phyloP scores from a whole-genome alignment of 2,797 vertebrate species.

The Sphenopsis melanotis region DNA sequence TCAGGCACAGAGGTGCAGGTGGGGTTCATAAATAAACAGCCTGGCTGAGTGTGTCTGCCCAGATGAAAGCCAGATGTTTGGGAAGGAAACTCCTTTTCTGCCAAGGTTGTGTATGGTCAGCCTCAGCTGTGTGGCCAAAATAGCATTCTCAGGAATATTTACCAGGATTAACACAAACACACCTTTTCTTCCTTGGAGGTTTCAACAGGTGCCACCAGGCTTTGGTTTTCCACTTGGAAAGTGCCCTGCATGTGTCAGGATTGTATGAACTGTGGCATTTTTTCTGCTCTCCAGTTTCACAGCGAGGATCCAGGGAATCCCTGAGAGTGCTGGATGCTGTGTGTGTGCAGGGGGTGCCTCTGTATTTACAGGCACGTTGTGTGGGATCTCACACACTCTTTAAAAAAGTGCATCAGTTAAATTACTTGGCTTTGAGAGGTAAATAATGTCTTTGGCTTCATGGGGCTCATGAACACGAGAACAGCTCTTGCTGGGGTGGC shows the following conservation, averaged over 20 bases:
- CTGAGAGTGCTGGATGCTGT: not conserved
- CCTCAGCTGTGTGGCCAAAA: not conserved
- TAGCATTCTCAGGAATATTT: not conserved
- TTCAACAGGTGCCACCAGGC: not conserved
- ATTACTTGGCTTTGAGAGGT: not conserved
- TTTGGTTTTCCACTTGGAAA: not conserved
- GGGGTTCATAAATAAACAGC: not conserved
- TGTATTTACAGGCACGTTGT: not conserved
- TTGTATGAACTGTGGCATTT: not conserved
- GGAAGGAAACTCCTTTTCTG: constrained; percentile 20
- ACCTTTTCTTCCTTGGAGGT: not conserved
- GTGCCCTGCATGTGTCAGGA: rapidly evolving
- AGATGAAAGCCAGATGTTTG: constrained; percentile 56
- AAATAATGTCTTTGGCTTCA: not conserved
- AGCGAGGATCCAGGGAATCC: not conserved
- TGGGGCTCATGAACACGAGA: not conserved
- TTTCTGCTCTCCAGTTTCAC: not conserved
- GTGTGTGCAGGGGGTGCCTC: not conserved
- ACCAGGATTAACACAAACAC: not conserved
- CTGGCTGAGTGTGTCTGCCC: not conserved
- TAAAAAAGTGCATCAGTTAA: not conserved
- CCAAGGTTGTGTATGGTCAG: not conserved
- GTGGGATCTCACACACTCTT: not conserved
- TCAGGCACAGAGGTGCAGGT: not conserved
- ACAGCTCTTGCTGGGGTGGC: not conserved